Evolutionary conservation across 2,113 vertebrate genomes (phyloP).

Genomic region (Herpetotheres cachinnans): DNA sequence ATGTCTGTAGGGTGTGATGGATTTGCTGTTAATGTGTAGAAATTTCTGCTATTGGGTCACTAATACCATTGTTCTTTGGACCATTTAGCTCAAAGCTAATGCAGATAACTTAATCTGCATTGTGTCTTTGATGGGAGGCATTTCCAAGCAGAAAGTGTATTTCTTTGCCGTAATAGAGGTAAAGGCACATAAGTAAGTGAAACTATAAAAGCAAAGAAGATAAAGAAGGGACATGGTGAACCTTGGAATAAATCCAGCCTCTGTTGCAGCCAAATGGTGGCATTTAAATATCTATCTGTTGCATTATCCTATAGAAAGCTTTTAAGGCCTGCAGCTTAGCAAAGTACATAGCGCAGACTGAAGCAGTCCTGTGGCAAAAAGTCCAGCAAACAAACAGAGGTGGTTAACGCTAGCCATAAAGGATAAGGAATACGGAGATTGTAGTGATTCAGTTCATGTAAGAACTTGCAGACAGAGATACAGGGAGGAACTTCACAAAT

Average conservation of each 20-base stretch:
- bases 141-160: not conserved
- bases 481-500: not conserved
- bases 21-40: not conserved
- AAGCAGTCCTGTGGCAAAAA: not conserved
- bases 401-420: not conserved
- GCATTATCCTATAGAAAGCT: not conserved
- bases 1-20: not conserved
- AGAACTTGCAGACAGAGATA: not conserved
- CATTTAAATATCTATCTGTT: not conserved
- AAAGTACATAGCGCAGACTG: not conserved
- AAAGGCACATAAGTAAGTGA: not conserved
- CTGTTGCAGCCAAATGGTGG: not conserved
- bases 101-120: not conserved
- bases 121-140: not conserved
- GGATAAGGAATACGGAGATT: not conserved
- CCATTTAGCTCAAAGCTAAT: not conserved
- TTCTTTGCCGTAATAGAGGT: not conserved
- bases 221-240: not conserved
- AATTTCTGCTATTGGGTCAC: not conserved
- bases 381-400: not conserved
- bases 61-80: not conserved
- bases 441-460: not conserved
- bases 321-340: not conserved
- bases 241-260: not conserved
- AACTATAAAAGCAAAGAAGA: not conserved